Conservation (phyloP, 2,113 vertebrate species). For the Synodontis membranacea region DNA sequence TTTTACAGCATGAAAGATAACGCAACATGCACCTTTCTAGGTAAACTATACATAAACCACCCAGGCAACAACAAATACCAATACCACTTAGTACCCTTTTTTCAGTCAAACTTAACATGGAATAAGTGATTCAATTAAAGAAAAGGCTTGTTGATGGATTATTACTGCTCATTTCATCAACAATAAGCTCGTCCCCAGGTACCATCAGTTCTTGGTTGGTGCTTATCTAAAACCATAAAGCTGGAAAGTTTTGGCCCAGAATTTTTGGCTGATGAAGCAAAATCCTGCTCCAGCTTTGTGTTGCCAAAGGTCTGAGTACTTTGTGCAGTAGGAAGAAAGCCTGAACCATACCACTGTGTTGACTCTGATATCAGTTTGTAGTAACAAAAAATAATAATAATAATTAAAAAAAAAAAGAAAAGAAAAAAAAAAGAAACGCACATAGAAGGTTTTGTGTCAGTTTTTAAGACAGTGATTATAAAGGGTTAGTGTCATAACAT, state of each 20-base stretch:
- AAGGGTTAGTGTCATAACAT: constrained; percentile 38
- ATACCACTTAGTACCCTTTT: background rate
- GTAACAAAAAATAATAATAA: no score
- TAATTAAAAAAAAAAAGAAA: no score
- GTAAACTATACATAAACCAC: background rate
- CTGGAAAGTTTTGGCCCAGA: background rate
- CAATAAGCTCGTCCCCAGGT: constrained; percentile 1
- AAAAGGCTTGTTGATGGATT: constrained; percentile 5
- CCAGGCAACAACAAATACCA: background rate
- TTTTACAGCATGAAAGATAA: background rate
- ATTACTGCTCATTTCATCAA: constrained; percentile 11
- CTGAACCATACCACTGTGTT: background rate
- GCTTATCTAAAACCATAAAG: background rate
- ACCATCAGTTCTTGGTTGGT: background rate
- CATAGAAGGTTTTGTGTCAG: constrained; percentile 14
- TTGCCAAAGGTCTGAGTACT: background rate
- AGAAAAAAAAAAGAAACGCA: background rate
- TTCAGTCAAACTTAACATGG: background rate
- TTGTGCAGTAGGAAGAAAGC: background rate
- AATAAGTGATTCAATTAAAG: background rate
- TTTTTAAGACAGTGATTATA: constrained; percentile 44
- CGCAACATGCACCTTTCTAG: background rate
- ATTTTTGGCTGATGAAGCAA: background rate
- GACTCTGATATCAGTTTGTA: background rate
- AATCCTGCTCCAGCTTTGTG: background rate